Evolutionary conservation across 30 jellyfish, hydroid and myxozoan species (phyloP).

Genomic region (Turritopsis rubra): DNA sequence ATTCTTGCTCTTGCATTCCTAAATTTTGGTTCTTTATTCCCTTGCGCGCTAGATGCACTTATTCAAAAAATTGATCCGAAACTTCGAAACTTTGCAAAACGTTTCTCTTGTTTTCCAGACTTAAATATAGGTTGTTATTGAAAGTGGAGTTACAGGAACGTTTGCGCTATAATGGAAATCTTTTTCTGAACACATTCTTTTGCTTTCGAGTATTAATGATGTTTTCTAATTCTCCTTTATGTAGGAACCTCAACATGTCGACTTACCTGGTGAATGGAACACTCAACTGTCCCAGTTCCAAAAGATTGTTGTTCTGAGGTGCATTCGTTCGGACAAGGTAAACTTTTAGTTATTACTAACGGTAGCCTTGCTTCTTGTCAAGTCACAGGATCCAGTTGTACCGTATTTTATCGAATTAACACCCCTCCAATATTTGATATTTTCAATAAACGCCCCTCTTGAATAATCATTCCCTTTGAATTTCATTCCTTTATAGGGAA

Average conservation of each 20-base stretch:
- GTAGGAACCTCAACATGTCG: constrained; percentile 90
- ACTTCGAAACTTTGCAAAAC: not conserved
- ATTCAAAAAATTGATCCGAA: no score
- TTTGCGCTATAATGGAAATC: no score
- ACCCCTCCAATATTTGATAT: not conserved
- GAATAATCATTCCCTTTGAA: not conserved
- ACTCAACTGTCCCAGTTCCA: constrained; percentile 58
- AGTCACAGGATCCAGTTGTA: no score
- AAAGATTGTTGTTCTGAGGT: constrained; percentile 73
- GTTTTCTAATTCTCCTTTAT: not conserved
- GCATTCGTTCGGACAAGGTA: constrained; percentile 97
- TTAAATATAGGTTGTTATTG: no score
- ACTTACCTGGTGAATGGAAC: constrained; percentile 84
- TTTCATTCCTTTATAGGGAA: no score
- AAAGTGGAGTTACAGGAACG: no score
- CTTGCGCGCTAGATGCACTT: no score
- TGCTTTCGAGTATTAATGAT: no score
- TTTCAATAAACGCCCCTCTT: not conserved
- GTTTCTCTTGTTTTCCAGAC: not conserved
- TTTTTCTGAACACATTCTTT: no score
- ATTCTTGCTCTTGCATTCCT: not conserved
- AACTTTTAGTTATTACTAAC: no score
- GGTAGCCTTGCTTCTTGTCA: no score
- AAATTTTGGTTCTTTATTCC: not conserved
- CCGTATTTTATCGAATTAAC: no score